Percentiles rank a stretch among this genome's conserved stretches.
Evolutionary conservation across 2,888 invertebrate species (phyloP).

Genomic region (Agrilus cyanescens): DNA sequence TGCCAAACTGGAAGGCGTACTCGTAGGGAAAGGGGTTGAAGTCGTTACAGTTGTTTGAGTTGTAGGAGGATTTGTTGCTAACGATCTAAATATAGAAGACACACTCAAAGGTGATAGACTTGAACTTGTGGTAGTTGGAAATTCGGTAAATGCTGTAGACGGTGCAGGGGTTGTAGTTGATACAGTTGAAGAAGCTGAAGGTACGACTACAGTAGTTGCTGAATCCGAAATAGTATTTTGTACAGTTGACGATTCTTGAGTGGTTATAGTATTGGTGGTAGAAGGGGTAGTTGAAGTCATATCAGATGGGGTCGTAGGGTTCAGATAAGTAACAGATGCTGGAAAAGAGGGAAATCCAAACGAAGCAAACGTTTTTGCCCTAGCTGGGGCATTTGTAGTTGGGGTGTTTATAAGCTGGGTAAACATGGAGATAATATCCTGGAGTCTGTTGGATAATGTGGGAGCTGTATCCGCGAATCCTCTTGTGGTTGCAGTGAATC

Average conservation of each 20-base stretch:
- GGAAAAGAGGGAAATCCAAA: too few species aligned
- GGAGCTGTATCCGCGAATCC: too few species aligned
- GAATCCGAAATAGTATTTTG: background rate
- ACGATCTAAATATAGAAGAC: slow-evolving; percentile 2
- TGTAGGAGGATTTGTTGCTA: slow-evolving; percentile 6
- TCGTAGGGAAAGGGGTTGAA: slow-evolving; percentile 24
- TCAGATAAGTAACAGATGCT: too few species aligned
- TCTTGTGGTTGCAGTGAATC: too few species aligned
- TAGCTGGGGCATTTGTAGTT: too few species aligned
- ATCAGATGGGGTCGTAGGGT: background rate
- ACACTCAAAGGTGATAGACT: background rate
- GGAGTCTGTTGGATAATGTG: too few species aligned
- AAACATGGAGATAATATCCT: too few species aligned
- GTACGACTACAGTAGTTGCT: slow-evolving; percentile 7
- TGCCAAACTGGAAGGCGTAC: slow-evolving; percentile 37
- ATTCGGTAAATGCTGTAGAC: background rate
- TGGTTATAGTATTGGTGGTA: background rate
- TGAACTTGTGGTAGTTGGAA: background rate
- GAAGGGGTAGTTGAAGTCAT: background rate
- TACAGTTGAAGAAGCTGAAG: slow-evolving; percentile 7
- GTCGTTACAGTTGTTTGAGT: slow-evolving; percentile 1
- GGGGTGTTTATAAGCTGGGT: too few species aligned
- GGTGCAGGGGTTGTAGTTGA: slow-evolving; percentile 5
- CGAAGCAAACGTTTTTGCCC: too few species aligned
- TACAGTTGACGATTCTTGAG: background rate